Conservation (phyloP, 2,797 vertebrate genomes). For the Carapus acus region DNA sequence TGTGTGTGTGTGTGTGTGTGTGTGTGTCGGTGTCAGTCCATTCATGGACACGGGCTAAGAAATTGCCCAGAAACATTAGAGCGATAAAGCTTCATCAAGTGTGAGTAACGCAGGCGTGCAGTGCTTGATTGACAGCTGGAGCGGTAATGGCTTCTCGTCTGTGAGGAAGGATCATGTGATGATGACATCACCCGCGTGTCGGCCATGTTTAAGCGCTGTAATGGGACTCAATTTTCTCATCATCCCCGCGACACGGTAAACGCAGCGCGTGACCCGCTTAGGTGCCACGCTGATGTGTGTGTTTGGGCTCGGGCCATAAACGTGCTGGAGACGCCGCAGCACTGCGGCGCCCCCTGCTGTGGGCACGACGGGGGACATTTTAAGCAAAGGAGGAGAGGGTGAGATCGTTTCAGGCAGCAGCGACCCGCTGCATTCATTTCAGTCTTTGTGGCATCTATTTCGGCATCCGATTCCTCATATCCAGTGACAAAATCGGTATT, state of each 20-base stretch:
- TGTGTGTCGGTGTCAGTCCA: conserved; percentile 12
- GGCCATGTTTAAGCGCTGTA: conserved; percentile 16
- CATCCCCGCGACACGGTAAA: conserved; percentile 5
- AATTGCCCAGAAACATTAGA: conserved; percentile 37
- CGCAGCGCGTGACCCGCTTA: not conserved
- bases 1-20: not conserved
- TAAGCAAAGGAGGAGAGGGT: too few species aligned
- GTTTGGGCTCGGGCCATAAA: too few species aligned
- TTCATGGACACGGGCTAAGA: conserved; percentile 21
- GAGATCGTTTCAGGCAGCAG: too few species aligned
- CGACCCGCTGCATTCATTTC: too few species aligned
- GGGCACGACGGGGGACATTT: too few species aligned
- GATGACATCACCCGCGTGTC: conserved; percentile 26
- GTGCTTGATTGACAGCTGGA: conserved; percentile 39
- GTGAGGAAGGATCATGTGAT: too few species aligned
- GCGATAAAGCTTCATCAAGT: conserved; percentile 38
- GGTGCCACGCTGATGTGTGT: too few species aligned
- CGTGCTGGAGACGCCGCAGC: too few species aligned
- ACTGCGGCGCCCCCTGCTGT: too few species aligned
- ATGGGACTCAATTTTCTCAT: conserved; percentile 4
- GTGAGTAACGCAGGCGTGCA: conserved; percentile 35
- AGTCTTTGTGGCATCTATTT: too few species aligned
- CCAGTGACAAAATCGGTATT: too few species aligned
- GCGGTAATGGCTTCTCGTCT: conserved; percentile 23
- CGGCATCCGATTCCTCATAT: too few species aligned